Evolutionary conservation across 1,140 invertebrate genomes (phyloP).

Genomic region (Brachionus paranguensis): DNA sequence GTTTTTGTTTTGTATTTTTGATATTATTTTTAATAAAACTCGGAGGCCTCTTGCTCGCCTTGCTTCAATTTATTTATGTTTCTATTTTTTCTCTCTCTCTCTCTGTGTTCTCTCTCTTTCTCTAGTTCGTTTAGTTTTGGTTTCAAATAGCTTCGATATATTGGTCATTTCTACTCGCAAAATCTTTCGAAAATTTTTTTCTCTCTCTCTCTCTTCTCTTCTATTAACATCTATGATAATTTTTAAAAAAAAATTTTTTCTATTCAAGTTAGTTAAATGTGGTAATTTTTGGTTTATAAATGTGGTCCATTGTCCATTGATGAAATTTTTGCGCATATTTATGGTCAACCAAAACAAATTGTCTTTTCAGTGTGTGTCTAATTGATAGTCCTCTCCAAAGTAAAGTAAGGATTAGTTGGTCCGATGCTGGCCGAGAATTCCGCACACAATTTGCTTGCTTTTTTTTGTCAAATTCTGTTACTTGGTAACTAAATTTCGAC

Average conservation of each 20-base stretch:
- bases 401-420: neutral
- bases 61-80: conserved; percentile 2
- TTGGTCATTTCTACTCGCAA: conserved; percentile 8
- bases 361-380: neutral
- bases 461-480: neutral
- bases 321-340: neutral
- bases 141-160: neutral
- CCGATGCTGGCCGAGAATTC: neutral
- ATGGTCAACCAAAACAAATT: neutral
- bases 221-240: neutral
- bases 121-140: neutral
- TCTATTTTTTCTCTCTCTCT: neutral
- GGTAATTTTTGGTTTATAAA: conserved; percentile 30
- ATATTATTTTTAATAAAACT: neutral
- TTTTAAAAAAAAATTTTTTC: neutral
- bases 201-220: neutral
- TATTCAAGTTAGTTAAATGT: conserved; percentile 33
- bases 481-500: neutral
- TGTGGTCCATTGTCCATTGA: conserved; percentile 29
- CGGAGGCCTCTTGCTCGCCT: conserved; percentile 2
- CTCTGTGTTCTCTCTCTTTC: neutral
- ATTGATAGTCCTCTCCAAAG: neutral
- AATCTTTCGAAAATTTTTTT: neutral
- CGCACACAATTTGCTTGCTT: neutral
- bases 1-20: conserved; percentile 7